These are phyloP conservation scores for Eurytoma californica DNA, from an alignment of 2,888 invertebrate species.

Conservation along the genomic window DNA sequence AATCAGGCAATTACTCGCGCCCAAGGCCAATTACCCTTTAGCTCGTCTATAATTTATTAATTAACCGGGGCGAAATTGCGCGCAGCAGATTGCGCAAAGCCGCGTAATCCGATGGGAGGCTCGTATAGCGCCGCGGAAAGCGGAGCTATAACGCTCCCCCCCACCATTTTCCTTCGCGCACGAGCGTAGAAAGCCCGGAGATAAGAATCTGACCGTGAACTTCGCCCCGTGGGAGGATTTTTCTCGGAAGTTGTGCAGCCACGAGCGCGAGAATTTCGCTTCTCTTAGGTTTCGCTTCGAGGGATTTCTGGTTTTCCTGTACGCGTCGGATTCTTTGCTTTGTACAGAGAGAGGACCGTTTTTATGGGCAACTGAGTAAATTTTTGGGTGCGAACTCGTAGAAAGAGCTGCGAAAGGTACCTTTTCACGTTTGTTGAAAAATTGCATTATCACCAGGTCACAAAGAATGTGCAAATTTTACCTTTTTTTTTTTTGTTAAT, in stretches of 20 bases:
- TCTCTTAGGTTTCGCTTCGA: slow-evolving; percentile 13
- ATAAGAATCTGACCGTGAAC: slow-evolving; percentile 66
- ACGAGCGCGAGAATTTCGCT: slow-evolving; percentile 25
- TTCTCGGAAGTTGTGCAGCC: slow-evolving; percentile 58
- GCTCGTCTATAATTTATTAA: slow-evolving; percentile 29
- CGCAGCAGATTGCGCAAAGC: slow-evolving; percentile 17
- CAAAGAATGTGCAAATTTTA: neutral
- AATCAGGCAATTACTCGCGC: slow-evolving; percentile 1
- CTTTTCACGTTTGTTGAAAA: neutral
- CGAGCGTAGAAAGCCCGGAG: neutral
- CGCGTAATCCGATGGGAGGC: slow-evolving; percentile 59
- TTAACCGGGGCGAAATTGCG: slow-evolving; percentile 49
- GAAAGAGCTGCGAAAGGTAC: too few relatives aligned
- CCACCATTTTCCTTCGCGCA: slow-evolving; percentile 18
- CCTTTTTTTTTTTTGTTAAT: neutral
- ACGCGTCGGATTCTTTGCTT: neutral
- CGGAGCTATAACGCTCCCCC: too few relatives aligned
- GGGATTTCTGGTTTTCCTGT: slow-evolving; percentile 32
- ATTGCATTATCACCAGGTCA: neutral
- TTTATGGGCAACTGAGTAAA: neutral
- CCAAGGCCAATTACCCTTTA: slow-evolving; percentile 20
- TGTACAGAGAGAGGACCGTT: neutral
- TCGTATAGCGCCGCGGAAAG: too few relatives aligned
- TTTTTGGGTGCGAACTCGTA: too few relatives aligned
- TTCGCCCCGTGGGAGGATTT: slow-evolving; percentile 70